Conservation (phyloP, 2,113 vertebrate species). For the Gymnobelideus leadbeateri region DNA sequence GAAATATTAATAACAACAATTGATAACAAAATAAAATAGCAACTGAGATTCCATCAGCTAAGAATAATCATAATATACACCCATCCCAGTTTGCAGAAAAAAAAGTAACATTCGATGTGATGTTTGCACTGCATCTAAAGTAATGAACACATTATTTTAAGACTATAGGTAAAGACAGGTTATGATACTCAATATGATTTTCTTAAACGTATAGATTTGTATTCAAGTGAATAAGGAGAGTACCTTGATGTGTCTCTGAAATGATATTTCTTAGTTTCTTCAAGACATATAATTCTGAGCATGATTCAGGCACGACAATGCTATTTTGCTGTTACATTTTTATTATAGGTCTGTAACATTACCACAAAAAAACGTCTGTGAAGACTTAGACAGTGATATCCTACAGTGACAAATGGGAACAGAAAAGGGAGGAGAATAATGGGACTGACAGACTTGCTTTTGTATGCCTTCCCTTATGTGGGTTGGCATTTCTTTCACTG, state of each 20-base stretch:
- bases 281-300: background rate
- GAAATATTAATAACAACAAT: background rate
- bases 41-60: background rate
- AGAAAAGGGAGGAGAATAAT: background rate
- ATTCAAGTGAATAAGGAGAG: background rate
- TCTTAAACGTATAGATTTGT: background rate
- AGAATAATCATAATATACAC: background rate
- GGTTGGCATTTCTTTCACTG: background rate
- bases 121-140: background rate
- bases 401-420: background rate
- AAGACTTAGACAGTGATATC: background rate
- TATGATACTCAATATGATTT: slow-evolving; percentile 17
- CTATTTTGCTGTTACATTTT: slow-evolving; percentile 1
- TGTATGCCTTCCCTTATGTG: background rate
- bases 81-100: background rate
- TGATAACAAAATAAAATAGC: background rate
- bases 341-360: background rate
- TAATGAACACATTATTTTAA: background rate
- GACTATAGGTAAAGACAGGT: background rate
- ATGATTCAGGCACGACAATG: background rate
- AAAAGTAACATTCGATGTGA: background rate
- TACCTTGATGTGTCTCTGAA: background rate
- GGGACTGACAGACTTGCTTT: background rate
- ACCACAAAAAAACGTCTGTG: background rate
- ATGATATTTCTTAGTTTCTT: background rate